Evolutionary conservation across 2,888 invertebrate species (phyloP), one percentile per base, ranked within the genome.

Genomic region (Psylliodes chrysocephalus): DNA sequence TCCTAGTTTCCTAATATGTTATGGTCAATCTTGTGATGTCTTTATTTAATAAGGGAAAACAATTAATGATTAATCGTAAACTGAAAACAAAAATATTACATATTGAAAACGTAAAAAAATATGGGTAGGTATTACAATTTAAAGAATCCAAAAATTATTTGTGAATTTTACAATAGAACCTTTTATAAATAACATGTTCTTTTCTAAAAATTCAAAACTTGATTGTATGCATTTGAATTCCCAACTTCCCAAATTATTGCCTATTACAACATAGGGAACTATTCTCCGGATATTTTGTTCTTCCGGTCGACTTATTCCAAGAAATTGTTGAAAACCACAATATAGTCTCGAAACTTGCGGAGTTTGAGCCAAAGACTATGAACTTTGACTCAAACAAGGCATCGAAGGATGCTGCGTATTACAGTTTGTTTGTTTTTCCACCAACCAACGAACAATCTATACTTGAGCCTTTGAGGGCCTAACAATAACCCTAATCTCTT

Each of bases 401-500:
- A 63, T 44, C 51, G 28, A 35, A 47, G 57, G 60, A 64, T 33
- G 60, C 55, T 17, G 44, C 35, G 55, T 63, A 69, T 71, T 69
- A 68, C 51, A 67, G 47, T 70, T 67, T 68, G 70, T 70, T 69
- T 71, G 71, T 71, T 69, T 72, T 69, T 69, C 72, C 69, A 12
- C 19, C 46, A 19, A 64, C 60, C 63, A 66, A 62, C 66, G 62
- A 68, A 63, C 71, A 64, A 69, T 69, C 68, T 70, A 64, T 64
- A 17, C 51, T 56, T 25, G 53, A 64, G 57, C 63, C 60, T 67
- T 64, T 63, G 63, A 57, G 61, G 57, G 49, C 38, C 53, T 18
- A 47, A 64, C 63, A 67, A 64, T 64, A 67, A 54, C 61, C 55
- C 60, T 63, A 47, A 64, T 67, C 63, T 49, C 54, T 12, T 54